Conservation (phyloP, 1,140 invertebrate species). For the Polypedilum pembai region DNA sequence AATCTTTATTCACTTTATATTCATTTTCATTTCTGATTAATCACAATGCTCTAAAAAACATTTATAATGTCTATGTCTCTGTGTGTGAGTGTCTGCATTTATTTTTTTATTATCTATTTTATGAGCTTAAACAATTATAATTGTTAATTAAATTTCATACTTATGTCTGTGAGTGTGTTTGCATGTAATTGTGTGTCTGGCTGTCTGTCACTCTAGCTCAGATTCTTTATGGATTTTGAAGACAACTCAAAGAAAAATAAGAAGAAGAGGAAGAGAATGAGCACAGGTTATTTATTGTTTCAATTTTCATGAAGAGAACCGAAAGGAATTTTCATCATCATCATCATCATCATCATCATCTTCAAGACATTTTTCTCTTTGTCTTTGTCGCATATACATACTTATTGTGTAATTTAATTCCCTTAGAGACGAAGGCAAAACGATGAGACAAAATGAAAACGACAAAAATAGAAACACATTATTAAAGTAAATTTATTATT, state of each 20-base stretch:
- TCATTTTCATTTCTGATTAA: neutral
- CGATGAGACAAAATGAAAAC: neutral
- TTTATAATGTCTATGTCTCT: slow-evolving; percentile 25
- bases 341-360: neutral
- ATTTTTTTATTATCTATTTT: neutral
- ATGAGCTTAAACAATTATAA: slow-evolving; percentile 22
- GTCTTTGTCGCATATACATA: too few species aligned
- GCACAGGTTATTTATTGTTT: slow-evolving; percentile 12
- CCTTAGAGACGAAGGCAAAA: neutral
- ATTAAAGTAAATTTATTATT: neutral
- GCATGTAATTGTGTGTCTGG: neutral
- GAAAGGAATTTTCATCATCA: neutral
- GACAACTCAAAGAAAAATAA: neutral
- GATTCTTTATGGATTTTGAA: too few species aligned
- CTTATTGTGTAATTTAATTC: too few species aligned
- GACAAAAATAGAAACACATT: neutral
- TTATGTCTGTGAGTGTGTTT: neutral
- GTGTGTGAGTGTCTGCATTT: neutral
- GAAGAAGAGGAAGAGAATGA: neutral
- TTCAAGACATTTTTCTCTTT: neutral
- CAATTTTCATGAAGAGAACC: neutral
- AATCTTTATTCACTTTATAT: neutral
- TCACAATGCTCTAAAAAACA: slow-evolving; percentile 25
- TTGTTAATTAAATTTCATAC: neutral
- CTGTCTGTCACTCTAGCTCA: too few species aligned